Evolutionary conservation across 2,888 invertebrate genomes (phyloP), one percentile per base, ranked within the genome.

Genomic region (Drosophila tripunctata): DNA sequence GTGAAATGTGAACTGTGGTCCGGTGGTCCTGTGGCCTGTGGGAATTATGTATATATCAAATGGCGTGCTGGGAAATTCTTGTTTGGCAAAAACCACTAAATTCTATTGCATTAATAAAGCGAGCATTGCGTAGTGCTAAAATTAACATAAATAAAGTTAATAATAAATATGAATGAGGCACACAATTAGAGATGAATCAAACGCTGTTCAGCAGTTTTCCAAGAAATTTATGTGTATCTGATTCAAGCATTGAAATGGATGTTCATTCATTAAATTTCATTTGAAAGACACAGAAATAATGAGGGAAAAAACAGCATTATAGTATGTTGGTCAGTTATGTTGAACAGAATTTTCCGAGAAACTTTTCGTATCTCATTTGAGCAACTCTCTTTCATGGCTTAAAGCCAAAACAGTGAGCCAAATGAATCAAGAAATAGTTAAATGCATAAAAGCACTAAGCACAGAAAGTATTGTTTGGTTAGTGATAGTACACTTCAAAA

Each of bases 41-140:
- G 15, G 15, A 48, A 36, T 12, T 24, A 8, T n/a, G n/a, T n/a
- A n/a, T n/a, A n/a, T n/a, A n/a, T n/a, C n/a, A n/a, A 4, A 24
- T 36, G 24, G 36, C 36, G 36, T 50, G 48, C 12, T 27, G 36
- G 17, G 17, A 50, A 36, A 27, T 36, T 36, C n/a, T 8, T 36
- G 3, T 36, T 7, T n/a, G 10, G n/a, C 2, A 0, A 21, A 22
- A 24, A 7, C 10, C 4, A 36, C 8, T 35, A 48, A 36, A 48
- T 17, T 24, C 15, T n/a, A 24, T 3, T 4, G 6, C 15, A 24
- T 22, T 48, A 17, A 8, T 17, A 4, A 1, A 19, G 19, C 5
- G 10, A 35, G 15, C 22, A 48, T 48, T 48, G 17, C 22, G 35
- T 35, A 24, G 35, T 48, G 22, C 15, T 36, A 2, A 14, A 48